phyloP scores from a whole-genome alignment of 2,113 vertebrate species.

The Vidua macroura region DNA sequence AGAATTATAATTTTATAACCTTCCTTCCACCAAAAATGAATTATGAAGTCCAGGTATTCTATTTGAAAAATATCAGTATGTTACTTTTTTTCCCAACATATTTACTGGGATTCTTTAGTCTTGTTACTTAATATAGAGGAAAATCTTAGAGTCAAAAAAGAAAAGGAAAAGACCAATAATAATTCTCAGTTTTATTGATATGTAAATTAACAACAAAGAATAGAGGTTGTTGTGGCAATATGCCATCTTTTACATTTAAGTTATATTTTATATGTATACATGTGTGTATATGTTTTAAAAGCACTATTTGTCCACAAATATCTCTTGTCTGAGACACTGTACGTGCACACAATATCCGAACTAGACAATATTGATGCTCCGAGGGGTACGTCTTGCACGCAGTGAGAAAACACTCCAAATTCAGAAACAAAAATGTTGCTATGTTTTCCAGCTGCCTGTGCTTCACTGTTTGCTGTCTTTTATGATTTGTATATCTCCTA shows the following conservation, averaged over 20 bases:
- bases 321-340: background rate
- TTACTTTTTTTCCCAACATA: background rate
- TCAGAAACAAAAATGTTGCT: background rate
- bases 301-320: background rate
- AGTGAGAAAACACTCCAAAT: background rate
- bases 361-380: background rate
- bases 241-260: background rate
- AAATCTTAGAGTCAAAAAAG: background rate
- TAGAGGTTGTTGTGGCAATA: background rate
- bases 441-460: background rate
- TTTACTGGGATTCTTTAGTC: background rate
- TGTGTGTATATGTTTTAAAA: background rate
- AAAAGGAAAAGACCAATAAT: background rate
- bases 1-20: background rate
- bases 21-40: background rate
- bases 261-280: background rate
- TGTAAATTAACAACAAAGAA: background rate
- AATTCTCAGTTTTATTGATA: background rate
- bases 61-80: background rate
- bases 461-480: background rate
- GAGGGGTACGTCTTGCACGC: background rate
- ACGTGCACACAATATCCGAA: fast-evolving
- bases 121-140: background rate
- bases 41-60: background rate
- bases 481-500: background rate